phyloP scores from a whole-genome alignment of 1,140 invertebrate genomes.

The Leptoteleia sp. region DNA sequence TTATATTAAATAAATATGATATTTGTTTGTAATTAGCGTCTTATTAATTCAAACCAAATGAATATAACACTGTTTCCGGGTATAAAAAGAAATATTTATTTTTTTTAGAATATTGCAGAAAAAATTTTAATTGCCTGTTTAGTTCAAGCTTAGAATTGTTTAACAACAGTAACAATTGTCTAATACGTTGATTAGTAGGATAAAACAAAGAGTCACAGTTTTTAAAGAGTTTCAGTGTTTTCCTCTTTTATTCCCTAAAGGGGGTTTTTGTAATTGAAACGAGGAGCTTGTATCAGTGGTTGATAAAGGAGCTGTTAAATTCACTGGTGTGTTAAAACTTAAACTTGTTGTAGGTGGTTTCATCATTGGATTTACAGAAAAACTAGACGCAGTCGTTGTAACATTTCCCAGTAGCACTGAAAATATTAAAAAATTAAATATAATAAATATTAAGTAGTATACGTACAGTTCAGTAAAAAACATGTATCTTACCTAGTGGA shows the following conservation, averaged over 20 bases:
- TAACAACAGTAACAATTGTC: no score
- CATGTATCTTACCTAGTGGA: slow-evolving; percentile 73
- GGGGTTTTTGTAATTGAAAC: slow-evolving; percentile 88
- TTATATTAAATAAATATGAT: slow-evolving; percentile 18
- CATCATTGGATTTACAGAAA: slow-evolving; percentile 79
- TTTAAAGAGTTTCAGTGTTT: no score
- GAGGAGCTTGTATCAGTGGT: slow-evolving; percentile 73
- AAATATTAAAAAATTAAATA: background rate
- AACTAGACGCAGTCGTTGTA: slow-evolving; percentile 76
- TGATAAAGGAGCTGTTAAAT: slow-evolving; percentile 76
- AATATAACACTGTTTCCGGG: no score
- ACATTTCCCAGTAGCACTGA: slow-evolving; percentile 76
- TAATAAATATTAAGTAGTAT: background rate
- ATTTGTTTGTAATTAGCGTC: no score
- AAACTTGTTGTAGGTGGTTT: slow-evolving; percentile 81
- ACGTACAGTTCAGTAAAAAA: no score
- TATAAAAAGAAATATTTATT: no score
- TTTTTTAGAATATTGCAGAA: no score
- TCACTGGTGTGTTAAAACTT: slow-evolving; percentile 77
- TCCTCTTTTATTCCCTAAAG: slow-evolving; percentile 85
- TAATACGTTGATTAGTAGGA: no score
- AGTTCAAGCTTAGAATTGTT: no score
- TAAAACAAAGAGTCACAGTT: no score
- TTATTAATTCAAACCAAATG: no score
- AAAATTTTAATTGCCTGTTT: no score